phyloP scores from a whole-genome alignment of 2,797 vertebrate genomes.

The Smutsia gigantea region DNA sequence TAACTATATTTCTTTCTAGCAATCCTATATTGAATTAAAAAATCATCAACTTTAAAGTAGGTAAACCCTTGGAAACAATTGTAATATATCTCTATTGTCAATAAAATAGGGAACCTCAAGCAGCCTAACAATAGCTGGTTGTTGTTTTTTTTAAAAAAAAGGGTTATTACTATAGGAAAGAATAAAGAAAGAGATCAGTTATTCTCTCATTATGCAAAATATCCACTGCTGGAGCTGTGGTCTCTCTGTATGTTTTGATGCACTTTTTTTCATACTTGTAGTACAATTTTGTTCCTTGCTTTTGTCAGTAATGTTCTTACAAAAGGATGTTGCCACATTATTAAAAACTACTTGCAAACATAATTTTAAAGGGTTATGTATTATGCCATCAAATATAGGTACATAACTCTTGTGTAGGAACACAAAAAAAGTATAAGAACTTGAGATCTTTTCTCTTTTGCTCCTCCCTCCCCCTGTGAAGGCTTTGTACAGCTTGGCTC shows the following conservation, averaged over 20 bases:
- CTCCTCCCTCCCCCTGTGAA: not conserved
- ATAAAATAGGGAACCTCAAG: not conserved
- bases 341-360: not conserved
- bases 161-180: not conserved
- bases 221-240: not conserved
- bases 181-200: not conserved
- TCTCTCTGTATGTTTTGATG: not conserved
- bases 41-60: not conserved
- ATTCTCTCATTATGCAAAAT: not conserved
- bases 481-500: not conserved
- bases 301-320: not conserved
- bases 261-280: not conserved
- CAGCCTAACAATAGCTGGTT: not conserved
- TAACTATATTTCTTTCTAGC: not conserved
- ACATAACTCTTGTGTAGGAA: not conserved
- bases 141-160: not conserved
- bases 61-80: not conserved
- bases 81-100: not conserved
- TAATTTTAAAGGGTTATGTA: not conserved
- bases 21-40: slow-evolving; percentile 10
- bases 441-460: not conserved
- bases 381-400: not conserved
- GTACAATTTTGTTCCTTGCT: not conserved
- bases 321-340: not conserved
- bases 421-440: not conserved